Conservation (phyloP, 2,888 invertebrate genomes). For the Biston betularia region DNA sequence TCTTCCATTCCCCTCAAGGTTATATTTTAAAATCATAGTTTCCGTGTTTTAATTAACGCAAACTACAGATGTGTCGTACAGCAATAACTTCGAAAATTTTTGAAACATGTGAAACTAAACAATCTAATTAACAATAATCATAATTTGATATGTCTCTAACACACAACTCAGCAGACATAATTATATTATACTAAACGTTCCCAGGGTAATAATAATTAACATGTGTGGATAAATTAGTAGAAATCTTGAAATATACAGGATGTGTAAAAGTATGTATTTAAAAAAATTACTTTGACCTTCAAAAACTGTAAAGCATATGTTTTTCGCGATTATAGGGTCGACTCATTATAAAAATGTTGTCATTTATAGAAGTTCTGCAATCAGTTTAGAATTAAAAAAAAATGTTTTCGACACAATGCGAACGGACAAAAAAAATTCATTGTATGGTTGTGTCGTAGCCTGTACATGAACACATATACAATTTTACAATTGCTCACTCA, state of each 20-base stretch:
- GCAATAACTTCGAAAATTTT: slow-evolving; percentile 9
- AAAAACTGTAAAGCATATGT: too few relatives aligned
- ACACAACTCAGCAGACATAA: slow-evolving; percentile 17
- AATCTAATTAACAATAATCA: slow-evolving; percentile 31
- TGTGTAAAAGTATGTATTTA: neutral
- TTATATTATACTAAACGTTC: slow-evolving; percentile 34
- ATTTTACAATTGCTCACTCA: too few relatives aligned
- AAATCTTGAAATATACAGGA: slow-evolving; percentile 19
- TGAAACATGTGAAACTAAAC: slow-evolving; percentile 22
- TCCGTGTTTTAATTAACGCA: slow-evolving; percentile 7
- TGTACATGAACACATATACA: too few relatives aligned
- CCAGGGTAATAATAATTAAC: slow-evolving; percentile 40
- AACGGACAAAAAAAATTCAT: too few relatives aligned
- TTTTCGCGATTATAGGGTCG: too few relatives aligned
- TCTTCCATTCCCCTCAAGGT: neutral
- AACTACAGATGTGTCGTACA: slow-evolving; percentile 1
- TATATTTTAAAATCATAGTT: neutral
- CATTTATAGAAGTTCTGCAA: too few relatives aligned
- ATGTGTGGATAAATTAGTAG: slow-evolving; percentile 34
- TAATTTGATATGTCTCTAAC: slow-evolving; percentile 39
- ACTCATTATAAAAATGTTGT: too few relatives aligned
- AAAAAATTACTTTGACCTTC: too few relatives aligned
- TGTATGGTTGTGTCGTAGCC: too few relatives aligned
- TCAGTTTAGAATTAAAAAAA: too few relatives aligned
- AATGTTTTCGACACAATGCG: too few relatives aligned